These are phyloP conservation scores for Lytechinus variegatus DNA, from an alignment of 35 echinoderm and acorn worm genomes.

Conservation along the genomic window DNA sequence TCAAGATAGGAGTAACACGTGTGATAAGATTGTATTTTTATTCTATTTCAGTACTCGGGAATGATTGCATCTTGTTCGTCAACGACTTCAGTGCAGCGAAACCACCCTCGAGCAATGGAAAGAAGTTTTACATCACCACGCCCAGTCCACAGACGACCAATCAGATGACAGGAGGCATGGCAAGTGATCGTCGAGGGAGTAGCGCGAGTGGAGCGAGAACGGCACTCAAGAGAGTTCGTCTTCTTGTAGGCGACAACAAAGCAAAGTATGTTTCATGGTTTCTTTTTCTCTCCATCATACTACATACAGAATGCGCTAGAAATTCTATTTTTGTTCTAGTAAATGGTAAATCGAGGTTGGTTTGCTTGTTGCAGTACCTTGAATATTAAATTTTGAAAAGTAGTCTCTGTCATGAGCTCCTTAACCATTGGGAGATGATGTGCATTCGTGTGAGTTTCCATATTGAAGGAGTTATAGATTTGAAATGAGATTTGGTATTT, in stretches of 20 bases:
- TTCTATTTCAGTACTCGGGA: slow-evolving; percentile 74
- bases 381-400: no score
- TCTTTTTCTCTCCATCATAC: no score
- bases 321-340: no score
- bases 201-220: slow-evolving; percentile 65
- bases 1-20: no score
- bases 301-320: no score
- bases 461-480: no score
- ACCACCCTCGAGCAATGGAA: slow-evolving; percentile 93
- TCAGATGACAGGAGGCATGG: neutral
- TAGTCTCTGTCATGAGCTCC: no score
- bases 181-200: slow-evolving; percentile 51
- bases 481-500: no score
- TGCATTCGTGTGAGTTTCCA: no score
- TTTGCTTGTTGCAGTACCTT: no score
- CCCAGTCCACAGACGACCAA: slow-evolving; percentile 53
- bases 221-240: slow-evolving; percentile 78
- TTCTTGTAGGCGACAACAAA: slow-evolving; percentile 91
- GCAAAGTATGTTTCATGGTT: slow-evolving; percentile 55
- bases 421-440: no score
- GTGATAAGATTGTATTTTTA: neutral
- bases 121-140: slow-evolving; percentile 91
- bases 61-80: slow-evolving; percentile 93
- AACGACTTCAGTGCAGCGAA: slow-evolving; percentile 90
- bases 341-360: no score